Evolutionary conservation across 2,113 vertebrate genomes (phyloP).

Genomic region (Myanophis thanlyinensis): DNA sequence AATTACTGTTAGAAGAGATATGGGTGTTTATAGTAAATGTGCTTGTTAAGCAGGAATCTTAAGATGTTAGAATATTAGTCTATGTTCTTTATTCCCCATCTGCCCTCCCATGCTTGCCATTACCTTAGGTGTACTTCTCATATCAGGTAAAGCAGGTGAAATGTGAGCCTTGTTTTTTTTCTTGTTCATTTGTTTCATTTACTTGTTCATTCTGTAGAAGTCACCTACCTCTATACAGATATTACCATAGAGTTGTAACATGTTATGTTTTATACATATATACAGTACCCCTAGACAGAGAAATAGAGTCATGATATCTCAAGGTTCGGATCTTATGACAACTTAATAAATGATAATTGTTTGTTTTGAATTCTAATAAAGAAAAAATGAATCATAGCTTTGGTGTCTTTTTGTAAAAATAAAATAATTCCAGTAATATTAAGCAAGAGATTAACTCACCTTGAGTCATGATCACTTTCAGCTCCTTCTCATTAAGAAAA

Average conservation of each 20-base stretch:
- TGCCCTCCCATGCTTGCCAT: neutral
- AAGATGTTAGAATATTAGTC: conserved; percentile 52
- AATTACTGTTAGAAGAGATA: conserved; percentile 45
- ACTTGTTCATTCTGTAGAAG: neutral
- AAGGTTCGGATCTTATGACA: neutral
- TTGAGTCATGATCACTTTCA: neutral
- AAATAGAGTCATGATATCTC: neutral
- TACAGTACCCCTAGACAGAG: neutral
- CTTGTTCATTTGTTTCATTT: too few species aligned
- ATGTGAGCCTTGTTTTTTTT: neutral
- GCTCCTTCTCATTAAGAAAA: neutral
- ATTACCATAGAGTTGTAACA: neutral
- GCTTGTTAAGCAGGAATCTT: conserved; percentile 65
- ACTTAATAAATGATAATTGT: neutral
- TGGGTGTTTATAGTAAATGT: conserved; percentile 24
- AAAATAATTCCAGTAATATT: neutral
- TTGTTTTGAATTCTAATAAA: neutral
- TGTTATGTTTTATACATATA: neutral
- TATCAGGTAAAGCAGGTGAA: conserved; percentile 5
- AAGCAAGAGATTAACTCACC: neutral
- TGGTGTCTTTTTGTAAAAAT: neutral
- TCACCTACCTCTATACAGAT: neutral
- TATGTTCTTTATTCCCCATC: conserved; percentile 44
- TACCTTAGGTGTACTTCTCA: neutral
- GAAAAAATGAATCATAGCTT: neutral